These are phyloP conservation scores for Oxytorus armatus DNA, from an alignment of 2,888 invertebrate genomes.

Conservation along the genomic window DNA sequence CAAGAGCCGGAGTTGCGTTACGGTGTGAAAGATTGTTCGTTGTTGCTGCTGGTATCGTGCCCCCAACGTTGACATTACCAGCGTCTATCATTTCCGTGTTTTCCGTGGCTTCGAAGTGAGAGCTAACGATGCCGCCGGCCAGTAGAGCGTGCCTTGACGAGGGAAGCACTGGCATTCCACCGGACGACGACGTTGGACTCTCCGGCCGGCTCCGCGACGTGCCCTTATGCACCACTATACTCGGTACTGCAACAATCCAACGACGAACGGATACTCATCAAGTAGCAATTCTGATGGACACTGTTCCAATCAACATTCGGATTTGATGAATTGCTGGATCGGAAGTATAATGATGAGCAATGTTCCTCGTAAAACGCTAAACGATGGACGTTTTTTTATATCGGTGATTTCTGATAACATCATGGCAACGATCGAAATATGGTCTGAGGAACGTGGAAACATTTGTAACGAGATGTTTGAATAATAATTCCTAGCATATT, in stretches of 20 bases:
- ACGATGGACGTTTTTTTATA: background rate
- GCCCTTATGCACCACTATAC: slow-evolving; percentile 83
- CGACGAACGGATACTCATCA: background rate
- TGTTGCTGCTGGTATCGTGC: slow-evolving; percentile 68
- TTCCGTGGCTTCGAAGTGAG: slow-evolving; percentile 75
- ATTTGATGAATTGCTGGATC: background rate
- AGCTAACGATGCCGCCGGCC: slow-evolving; percentile 74
- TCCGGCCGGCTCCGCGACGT: slow-evolving; percentile 80
- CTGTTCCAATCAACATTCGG: background rate
- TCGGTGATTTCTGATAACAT: background rate
- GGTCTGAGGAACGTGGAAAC: background rate
- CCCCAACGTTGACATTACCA: slow-evolving; percentile 78
- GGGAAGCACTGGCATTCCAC: slow-evolving; percentile 83
- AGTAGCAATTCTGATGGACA: background rate
- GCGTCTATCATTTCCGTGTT: slow-evolving; percentile 82
- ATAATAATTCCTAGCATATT: background rate
- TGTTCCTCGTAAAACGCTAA: background rate
- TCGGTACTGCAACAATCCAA: slow-evolving; percentile 80
- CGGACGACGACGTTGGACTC: slow-evolving; percentile 79
- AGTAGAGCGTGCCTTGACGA: slow-evolving; percentile 80
- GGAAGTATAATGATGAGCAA: background rate
- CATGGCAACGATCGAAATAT: background rate
- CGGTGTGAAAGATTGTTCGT: slow-evolving; percentile 69
- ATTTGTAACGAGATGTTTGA: background rate
- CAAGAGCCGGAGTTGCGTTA: slow-evolving; percentile 64